A percentile compares a stretch with the other conserved stretches of the same genome.
phyloP scores from a whole-genome alignment of 2,797 vertebrate genomes.

The Acrossocheilus fasciatus region DNA sequence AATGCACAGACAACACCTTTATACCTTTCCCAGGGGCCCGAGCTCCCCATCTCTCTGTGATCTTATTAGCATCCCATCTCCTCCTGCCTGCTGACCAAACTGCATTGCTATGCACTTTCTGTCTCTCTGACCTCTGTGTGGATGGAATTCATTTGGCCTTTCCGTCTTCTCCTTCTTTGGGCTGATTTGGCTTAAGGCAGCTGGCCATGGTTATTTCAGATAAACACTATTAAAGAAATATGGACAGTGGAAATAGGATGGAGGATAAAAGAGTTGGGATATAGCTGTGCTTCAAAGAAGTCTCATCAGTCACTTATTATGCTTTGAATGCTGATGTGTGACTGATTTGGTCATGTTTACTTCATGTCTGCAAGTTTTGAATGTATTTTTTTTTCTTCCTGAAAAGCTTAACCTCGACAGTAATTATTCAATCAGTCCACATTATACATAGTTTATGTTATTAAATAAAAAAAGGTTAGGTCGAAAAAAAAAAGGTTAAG shows the following conservation, averaged over 20 bases:
- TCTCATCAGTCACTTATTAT: slow-evolving; percentile 46
- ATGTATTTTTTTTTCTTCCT: background rate
- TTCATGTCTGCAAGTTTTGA: background rate
- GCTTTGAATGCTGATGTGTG: slow-evolving; percentile 1
- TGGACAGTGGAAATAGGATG: slow-evolving; percentile 63
- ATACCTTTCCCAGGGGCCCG: slow-evolving; percentile 87
- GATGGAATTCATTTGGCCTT: slow-evolving; percentile 88
- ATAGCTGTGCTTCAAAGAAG: slow-evolving; percentile 41
- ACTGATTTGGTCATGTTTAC: slow-evolving; percentile 8
- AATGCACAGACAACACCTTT: slow-evolving; percentile 89
- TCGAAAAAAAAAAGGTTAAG: background rate
- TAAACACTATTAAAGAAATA: slow-evolving; percentile 79
- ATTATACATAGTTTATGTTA: background rate
- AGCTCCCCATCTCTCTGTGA: slow-evolving; percentile 88
- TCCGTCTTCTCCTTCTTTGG: slow-evolving; percentile 71
- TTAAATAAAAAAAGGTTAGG: background rate
- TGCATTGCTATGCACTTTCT: slow-evolving; percentile 93
- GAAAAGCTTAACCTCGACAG: slow-evolving; percentile 2
- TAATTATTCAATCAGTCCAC: slow-evolving; percentile 8
- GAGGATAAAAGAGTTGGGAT: slow-evolving; percentile 55
- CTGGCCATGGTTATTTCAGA: slow-evolving; percentile 77
- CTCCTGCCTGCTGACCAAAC: slow-evolving; percentile 88
- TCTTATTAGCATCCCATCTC: slow-evolving; percentile 94
- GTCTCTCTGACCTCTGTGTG: slow-evolving; percentile 91
- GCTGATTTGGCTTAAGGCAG: slow-evolving; percentile 71